phyloP scores from a whole-genome alignment of 2,113 vertebrate species.

The Serinus canaria region DNA sequence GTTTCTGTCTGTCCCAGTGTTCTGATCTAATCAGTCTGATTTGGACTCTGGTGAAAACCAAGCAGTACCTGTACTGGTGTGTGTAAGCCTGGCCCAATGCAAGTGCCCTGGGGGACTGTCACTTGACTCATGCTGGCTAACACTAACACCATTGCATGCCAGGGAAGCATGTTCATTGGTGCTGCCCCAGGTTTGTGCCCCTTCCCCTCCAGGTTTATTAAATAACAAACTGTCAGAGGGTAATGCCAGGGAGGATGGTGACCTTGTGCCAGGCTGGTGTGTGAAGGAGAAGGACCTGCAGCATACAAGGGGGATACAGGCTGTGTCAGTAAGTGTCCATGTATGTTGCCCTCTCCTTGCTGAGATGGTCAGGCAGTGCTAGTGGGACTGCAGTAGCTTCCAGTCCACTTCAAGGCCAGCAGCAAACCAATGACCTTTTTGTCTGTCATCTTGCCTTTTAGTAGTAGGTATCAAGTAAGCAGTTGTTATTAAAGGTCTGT shows the following conservation, averaged over 20 bases:
- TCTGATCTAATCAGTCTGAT: neutral
- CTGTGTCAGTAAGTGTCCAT: neutral
- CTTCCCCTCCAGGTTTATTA: neutral
- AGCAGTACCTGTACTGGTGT: rapidly evolving
- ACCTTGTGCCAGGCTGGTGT: neutral
- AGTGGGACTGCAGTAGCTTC: neutral
- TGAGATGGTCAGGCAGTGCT: neutral
- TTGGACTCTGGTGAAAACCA: neutral
- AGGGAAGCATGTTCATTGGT: neutral
- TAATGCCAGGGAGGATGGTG: neutral
- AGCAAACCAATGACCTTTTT: neutral
- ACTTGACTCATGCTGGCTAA: neutral
- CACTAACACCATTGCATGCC: neutral
- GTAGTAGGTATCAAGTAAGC: neutral
- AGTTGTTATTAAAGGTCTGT: neutral
- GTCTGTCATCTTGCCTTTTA: neutral
- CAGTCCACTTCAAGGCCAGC: neutral
- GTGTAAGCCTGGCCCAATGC: neutral
- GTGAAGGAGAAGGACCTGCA: neutral
- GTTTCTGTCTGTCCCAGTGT: neutral
- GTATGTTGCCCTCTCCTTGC: neutral
- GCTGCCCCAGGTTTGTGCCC: neutral
- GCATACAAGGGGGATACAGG: neutral
- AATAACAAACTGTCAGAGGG: neutral
- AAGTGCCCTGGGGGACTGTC: neutral